Percentiles rank a stretch among this genome's conserved stretches.
phyloP scores from a whole-genome alignment of 2,113 vertebrate species.

The Lethenteron reissneri region DNA sequence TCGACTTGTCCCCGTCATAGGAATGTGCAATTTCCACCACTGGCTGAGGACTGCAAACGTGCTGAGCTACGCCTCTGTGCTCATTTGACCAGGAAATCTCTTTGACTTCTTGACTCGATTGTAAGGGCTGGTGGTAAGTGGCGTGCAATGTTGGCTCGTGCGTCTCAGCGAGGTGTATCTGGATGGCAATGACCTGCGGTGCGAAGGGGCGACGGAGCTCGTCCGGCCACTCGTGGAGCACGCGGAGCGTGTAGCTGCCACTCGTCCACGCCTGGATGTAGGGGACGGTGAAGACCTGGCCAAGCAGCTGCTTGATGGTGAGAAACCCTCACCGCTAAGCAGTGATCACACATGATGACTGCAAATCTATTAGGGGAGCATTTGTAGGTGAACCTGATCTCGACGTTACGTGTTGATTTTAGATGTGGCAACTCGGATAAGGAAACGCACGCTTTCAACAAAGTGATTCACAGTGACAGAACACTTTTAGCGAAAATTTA shows the following conservation, averaged over 20 bases:
- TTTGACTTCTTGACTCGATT: background rate
- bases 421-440: no score
- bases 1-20: no score
- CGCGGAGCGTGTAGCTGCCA: conserved; percentile 11
- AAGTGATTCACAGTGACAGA: no score
- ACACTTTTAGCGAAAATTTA: no score
- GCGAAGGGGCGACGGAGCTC: conserved; percentile 18
- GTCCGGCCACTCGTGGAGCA: conserved; percentile 16
- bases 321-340: background rate
- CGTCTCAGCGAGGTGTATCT: conserved; percentile 19
- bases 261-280: background rate
- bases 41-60: background rate
- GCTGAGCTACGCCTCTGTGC: background rate
- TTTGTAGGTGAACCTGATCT: no score
- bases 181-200: conserved; percentile 19
- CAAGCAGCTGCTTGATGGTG: conserved; percentile 13
- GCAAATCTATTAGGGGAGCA: no score
- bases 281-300: background rate
- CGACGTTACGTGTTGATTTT: no score
- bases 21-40: no score
- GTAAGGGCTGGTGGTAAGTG: no score
- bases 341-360: no score
- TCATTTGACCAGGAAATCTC: background rate
- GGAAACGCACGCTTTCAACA: no score
- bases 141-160: no score